Percentiles rank a stretch among this genome's conserved stretches.
phyloP scores from a whole-genome alignment of 2,797 vertebrate species.

The Xiphophorus birchmanni region DNA sequence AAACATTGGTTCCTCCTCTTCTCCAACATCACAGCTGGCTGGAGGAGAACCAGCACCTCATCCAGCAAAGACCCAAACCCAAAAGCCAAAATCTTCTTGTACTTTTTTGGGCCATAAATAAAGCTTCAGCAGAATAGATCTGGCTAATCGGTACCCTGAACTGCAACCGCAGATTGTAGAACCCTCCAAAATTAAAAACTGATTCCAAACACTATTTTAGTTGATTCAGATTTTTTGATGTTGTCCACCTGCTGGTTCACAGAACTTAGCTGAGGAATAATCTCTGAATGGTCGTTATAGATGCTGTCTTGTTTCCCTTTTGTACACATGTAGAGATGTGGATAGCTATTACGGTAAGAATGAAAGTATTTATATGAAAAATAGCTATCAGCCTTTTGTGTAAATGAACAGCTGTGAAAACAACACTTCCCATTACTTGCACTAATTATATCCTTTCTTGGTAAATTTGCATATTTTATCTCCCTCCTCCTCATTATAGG shows the following conservation, averaged over 20 bases:
- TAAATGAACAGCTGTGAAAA: conserved; percentile 83
- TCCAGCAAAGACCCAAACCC: background rate
- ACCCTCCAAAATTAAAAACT: background rate
- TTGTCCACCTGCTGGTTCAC: background rate
- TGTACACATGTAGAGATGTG: conserved; percentile 1
- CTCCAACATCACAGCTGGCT: background rate
- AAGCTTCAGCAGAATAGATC: background rate
- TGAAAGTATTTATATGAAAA: conserved; percentile 55
- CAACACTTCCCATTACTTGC: conserved; percentile 79
- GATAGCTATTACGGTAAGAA: background rate
- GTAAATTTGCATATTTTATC: conserved; percentile 82
- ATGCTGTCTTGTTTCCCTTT: background rate
- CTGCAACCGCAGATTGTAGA: background rate
- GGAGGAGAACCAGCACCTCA: background rate
- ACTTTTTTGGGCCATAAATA: background rate
- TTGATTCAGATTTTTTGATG: background rate
- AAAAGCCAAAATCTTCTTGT: background rate
- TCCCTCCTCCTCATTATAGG: conserved; percentile 73
- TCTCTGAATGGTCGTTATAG: background rate
- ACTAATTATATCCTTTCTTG: conserved; percentile 82
- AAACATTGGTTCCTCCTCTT: background rate
- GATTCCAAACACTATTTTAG: background rate
- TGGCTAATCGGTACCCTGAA: background rate
- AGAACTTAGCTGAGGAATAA: background rate
- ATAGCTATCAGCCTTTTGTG: conserved; percentile 71